Conservation (phyloP, 2,888 invertebrate species). For the Sympetrum striolatum region DNA sequence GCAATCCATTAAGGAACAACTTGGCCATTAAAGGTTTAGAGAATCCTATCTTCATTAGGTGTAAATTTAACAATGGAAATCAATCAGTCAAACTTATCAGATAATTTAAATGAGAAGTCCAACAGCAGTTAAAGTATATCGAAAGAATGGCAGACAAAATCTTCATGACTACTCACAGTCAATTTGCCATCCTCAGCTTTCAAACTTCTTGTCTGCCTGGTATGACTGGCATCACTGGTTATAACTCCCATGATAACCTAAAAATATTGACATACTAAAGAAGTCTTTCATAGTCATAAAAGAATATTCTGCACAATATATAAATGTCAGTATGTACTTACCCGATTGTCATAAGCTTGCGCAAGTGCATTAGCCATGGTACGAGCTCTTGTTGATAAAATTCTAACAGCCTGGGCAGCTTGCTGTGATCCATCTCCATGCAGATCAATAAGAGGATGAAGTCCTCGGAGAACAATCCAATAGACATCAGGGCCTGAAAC, state of each 20-base stretch:
- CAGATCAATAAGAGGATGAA: slow-evolving; percentile 69
- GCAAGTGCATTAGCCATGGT: slow-evolving; percentile 57
- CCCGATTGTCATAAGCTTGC: slow-evolving; percentile 58
- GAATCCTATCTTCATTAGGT: too few relatives aligned
- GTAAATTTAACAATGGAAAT: too few relatives aligned
- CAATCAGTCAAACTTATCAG: too few relatives aligned
- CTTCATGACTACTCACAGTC: slow-evolving; percentile 48
- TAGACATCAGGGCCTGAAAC: slow-evolving; percentile 70
- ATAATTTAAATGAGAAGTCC: too few relatives aligned
- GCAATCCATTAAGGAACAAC: too few relatives aligned
- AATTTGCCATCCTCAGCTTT: slow-evolving; percentile 48
- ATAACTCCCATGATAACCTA: slow-evolving; percentile 69
- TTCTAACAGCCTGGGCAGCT: slow-evolving; percentile 69
- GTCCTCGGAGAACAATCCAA: slow-evolving; percentile 70
- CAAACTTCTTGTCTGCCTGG: slow-evolving; percentile 61
- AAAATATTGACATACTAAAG: too few relatives aligned
- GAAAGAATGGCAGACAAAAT: too few relatives aligned
- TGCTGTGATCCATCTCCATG: slow-evolving; percentile 72
- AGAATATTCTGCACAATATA: background rate
- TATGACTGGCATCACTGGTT: slow-evolving; percentile 71
- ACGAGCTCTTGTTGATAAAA: slow-evolving; percentile 63
- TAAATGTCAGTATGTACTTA: slow-evolving; percentile 48
- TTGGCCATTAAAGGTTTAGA: too few relatives aligned
- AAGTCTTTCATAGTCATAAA: background rate
- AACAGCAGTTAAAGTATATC: too few relatives aligned